Percentiles rank a stretch among this genome's conserved stretches.
Conservation (phyloP, 2,888 invertebrate species). For the Idaea aversata region DNA sequence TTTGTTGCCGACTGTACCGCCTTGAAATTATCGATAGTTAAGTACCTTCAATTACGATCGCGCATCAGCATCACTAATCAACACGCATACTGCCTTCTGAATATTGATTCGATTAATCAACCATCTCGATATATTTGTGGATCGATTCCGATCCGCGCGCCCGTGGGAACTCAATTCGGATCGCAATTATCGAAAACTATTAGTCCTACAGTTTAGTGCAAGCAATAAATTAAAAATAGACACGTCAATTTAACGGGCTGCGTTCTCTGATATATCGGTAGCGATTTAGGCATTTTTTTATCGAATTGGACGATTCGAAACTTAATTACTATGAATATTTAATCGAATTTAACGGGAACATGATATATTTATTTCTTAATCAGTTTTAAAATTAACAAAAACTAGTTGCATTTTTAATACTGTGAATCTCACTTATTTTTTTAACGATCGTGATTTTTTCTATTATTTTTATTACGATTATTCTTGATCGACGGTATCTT, state of each 20-base stretch:
- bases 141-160: conserved; percentile 35
- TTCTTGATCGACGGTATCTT: too few species aligned
- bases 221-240: conserved; percentile 47
- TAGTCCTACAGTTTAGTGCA: conserved; percentile 37
- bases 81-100: conserved; percentile 33
- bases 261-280: conserved; percentile 31
- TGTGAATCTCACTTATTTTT: not conserved
- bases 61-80: conserved; percentile 19
- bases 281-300: conserved; percentile 30
- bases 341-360: conserved; percentile 3
- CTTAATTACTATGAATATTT: not conserved
- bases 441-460: too few species aligned
- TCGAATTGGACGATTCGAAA: conserved; percentile 3
- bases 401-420: not conserved
- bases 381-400: not conserved
- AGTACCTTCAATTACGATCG: conserved; percentile 5
- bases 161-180: conserved; percentile 52
- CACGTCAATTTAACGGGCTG: conserved; percentile 44
- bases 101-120: conserved; percentile 57
- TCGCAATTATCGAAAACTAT: conserved; percentile 57
- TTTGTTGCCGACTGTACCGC: not conserved
- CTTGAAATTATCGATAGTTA: conserved; percentile 4
- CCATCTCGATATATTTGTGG: conserved; percentile 47
- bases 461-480: too few species aligned
- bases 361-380: not conserved